Percentiles rank a stretch among this genome's conserved stretches.
phyloP scores from a whole-genome alignment of 92 coral and sea anemone genomes.

The Actinernus sp. region DNA sequence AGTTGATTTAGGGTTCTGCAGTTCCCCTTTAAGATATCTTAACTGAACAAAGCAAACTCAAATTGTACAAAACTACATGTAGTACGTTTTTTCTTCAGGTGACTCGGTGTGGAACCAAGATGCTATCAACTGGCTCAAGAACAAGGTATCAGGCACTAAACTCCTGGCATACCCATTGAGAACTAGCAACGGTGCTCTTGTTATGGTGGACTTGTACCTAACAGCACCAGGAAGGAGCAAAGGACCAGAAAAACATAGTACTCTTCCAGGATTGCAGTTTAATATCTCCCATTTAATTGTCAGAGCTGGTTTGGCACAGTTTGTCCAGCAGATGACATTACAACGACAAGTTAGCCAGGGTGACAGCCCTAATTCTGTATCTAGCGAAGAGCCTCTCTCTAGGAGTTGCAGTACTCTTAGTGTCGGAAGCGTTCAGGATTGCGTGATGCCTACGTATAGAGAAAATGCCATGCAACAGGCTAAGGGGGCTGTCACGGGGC shows the following conservation, averaged over 20 bases:
- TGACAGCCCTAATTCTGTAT: constrained; percentile 57
- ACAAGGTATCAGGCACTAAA: constrained; percentile 76
- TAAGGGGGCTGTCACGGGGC: no score
- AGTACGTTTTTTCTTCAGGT: background rate
- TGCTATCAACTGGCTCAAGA: constrained; percentile 69
- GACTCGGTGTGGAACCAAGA: constrained; percentile 71
- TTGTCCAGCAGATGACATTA: constrained; percentile 20
- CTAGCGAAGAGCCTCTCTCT: constrained; percentile 51
- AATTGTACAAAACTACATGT: no score
- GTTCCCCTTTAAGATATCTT: no score
- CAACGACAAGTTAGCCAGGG: constrained; percentile 12
- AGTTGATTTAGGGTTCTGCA: no score
- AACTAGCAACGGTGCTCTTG: constrained; percentile 50
- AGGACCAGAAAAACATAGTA: constrained; percentile 10
- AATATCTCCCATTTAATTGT: constrained; percentile 81
- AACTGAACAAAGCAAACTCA: no score
- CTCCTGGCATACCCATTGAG: constrained; percentile 74
- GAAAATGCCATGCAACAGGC: constrained; percentile 14
- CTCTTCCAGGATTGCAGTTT: constrained; percentile 62
- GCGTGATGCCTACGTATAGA: constrained; percentile 7
- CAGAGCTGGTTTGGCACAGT: constrained; percentile 60
- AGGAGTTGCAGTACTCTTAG: constrained; percentile 61
- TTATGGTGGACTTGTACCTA: constrained; percentile 67
- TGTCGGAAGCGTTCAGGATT: constrained; percentile 51
- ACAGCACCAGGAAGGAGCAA: constrained; percentile 11